A percentile compares a stretch with the other conserved stretches of the same genome.
These are phyloP conservation scores for Mya arenaria DNA, from an alignment of 1,140 invertebrate species.

Conservation along the genomic window DNA sequence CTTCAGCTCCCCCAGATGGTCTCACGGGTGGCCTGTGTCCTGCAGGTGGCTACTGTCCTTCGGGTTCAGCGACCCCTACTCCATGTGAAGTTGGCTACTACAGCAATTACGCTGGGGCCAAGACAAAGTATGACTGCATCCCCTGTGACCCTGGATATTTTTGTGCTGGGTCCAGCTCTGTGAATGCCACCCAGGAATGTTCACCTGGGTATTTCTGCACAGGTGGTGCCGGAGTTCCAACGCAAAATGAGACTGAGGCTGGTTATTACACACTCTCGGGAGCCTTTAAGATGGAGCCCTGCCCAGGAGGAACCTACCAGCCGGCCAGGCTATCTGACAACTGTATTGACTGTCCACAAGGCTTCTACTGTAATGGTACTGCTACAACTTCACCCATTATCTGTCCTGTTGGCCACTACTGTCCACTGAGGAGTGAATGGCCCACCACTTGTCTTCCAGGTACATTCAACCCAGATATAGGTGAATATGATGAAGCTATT, in stretches of 20 bases:
- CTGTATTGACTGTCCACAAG: constrained; percentile 76
- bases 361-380: constrained; percentile 77
- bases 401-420: constrained; percentile 76
- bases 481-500: constrained; percentile 61
- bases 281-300: constrained; percentile 76
- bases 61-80: constrained; percentile 71
- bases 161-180: constrained; percentile 78
- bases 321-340: constrained; percentile 60
- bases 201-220: constrained; percentile 77
- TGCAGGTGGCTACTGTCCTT: constrained; percentile 77
- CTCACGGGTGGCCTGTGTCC: constrained; percentile 78
- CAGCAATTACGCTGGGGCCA: constrained; percentile 76
- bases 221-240: constrained; percentile 75
- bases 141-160: constrained; percentile 78
- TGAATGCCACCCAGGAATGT: constrained; percentile 72
- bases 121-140: constrained; percentile 76
- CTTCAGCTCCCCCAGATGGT: constrained; percentile 79
- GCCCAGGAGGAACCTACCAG: constrained; percentile 74
- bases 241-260: constrained; percentile 70
- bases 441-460: constrained; percentile 76
- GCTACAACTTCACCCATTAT: constrained; percentile 70
- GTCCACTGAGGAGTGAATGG: constrained; percentile 72
- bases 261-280: constrained; percentile 75
- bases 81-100: constrained; percentile 76
- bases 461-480: constrained; percentile 68